Conservation (phyloP, 2,888 invertebrate species). For the Epirrhoe alternata region DNA sequence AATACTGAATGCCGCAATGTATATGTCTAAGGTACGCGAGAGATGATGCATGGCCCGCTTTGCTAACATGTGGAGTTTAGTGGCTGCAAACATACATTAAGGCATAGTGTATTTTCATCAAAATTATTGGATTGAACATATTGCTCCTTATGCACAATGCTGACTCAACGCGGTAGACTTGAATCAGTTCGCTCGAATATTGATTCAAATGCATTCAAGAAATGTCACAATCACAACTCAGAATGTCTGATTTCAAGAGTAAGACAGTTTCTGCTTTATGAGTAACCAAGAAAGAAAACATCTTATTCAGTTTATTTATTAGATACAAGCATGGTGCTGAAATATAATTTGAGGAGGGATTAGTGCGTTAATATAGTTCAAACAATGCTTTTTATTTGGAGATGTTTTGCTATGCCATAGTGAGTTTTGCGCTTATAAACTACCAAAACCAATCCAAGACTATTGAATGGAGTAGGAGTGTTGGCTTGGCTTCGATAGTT, state of each 20-base stretch:
- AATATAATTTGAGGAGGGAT: no score
- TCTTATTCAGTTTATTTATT: no score
- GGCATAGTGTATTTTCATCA: neutral
- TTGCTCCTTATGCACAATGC: neutral
- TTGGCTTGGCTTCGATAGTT: neutral
- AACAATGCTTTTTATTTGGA: neutral
- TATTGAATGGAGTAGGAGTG: neutral
- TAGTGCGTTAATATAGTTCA: no score
- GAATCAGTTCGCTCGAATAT: no score
- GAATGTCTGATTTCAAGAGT: no score
- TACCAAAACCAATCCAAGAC: neutral
- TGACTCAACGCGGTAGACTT: no score
- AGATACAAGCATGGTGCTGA: no score
- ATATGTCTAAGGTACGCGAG: constrained; percentile 88
- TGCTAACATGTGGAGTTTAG: constrained; percentile 34
- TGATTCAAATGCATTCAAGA: no score
- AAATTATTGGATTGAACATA: no score
- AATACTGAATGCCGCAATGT: constrained; percentile 87
- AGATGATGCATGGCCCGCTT: constrained; percentile 48
- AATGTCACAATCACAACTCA: no score
- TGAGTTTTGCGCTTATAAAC: neutral
- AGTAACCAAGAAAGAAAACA: no score
- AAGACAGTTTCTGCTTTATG: no score
- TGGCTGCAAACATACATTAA: neutral
- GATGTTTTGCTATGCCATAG: neutral